phyloP scores from a whole-genome alignment of 2,797 vertebrate species.

The Presbytis comata region DNA sequence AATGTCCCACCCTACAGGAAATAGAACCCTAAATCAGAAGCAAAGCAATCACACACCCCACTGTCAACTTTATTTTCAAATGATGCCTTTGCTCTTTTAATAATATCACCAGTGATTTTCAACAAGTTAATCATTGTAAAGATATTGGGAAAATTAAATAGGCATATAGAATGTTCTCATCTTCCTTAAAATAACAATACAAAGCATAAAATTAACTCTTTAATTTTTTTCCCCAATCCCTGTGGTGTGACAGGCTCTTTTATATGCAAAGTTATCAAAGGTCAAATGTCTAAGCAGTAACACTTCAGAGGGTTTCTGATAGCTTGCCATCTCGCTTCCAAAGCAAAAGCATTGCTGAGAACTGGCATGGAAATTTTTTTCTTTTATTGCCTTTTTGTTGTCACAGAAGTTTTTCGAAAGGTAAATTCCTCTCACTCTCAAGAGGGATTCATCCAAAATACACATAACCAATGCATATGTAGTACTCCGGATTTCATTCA shows the following conservation, averaged over 20 bases:
- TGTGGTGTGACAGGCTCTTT: neutral
- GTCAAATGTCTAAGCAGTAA: neutral
- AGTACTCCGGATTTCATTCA: neutral
- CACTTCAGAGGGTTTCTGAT: neutral
- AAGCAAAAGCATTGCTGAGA: neutral
- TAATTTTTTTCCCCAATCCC: too few relatives aligned
- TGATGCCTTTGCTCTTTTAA: neutral
- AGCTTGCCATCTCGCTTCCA: neutral
- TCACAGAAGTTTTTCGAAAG: neutral
- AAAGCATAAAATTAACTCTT: neutral
- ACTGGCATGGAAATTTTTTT: neutral
- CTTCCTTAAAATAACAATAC: neutral
- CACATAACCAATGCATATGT: neutral
- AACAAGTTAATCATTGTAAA: neutral
- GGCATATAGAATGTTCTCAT: neutral
- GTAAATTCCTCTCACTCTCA: neutral
- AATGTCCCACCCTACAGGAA: neutral
- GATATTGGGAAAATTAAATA: neutral
- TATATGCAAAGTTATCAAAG: neutral
- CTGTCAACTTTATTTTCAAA: neutral
- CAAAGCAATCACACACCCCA: neutral
- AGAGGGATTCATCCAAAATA: neutral
- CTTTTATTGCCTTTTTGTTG: neutral
- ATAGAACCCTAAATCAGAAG: neutral
- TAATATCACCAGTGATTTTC: neutral